Evolutionary conservation across 1,140 invertebrate genomes (phyloP).

Genomic region (Globodera rostochiensis): DNA sequence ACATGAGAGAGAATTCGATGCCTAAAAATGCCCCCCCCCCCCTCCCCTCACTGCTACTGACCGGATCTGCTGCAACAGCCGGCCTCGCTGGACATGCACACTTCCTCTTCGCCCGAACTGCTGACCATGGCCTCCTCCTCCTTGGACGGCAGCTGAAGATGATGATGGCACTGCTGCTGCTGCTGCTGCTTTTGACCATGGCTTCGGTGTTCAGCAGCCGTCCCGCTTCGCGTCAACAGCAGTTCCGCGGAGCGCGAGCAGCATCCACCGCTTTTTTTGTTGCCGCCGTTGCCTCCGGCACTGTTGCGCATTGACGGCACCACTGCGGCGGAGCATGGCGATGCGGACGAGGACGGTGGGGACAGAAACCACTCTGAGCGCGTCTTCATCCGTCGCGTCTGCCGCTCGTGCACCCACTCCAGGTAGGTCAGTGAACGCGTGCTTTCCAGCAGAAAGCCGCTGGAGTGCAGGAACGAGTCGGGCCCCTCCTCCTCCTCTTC

Average conservation of each 20-base stretch:
- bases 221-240: background rate
- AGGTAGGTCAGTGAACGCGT: constrained; percentile 86
- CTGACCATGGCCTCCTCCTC: constrained; percentile 9
- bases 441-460: constrained; percentile 79
- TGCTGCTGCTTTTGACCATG: background rate
- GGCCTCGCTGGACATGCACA: constrained; percentile 15
- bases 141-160: constrained; percentile 3
- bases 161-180: background rate
- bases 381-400: constrained; percentile 87
- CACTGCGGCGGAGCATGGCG: constrained; percentile 6
- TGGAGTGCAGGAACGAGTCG: constrained; percentile 4
- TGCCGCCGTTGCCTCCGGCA: background rate
- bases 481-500: constrained; percentile 14
- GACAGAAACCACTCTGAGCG: constrained; percentile 87
- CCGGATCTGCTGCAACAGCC: background rate
- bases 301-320: constrained; percentile 48
- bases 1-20: no score
- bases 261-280: constrained; percentile 17
- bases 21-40: background rate
- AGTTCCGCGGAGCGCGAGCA: constrained; percentile 1
- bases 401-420: constrained; percentile 88
- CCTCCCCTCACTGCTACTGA: background rate
- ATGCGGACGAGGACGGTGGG: constrained; percentile 15
- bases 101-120: constrained; percentile 39
- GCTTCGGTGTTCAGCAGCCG: constrained; percentile 10